A percentile compares a stretch with the other conserved stretches of the same genome.
These are phyloP conservation scores for Brachycybe producta DNA, from an alignment of 2,888 invertebrate genomes.

Conservation along the genomic window DNA sequence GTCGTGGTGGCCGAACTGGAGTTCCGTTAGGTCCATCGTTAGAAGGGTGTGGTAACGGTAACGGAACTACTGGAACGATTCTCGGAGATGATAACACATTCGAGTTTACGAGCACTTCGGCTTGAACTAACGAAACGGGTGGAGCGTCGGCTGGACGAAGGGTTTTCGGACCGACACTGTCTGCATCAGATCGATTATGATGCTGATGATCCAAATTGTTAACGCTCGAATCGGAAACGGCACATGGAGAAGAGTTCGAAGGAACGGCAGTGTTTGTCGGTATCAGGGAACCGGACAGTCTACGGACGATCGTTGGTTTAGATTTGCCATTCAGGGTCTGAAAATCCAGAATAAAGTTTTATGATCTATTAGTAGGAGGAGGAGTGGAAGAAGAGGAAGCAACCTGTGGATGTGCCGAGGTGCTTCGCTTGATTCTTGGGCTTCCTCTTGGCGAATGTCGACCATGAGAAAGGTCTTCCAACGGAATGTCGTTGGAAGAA, in stretches of 20 bases:
- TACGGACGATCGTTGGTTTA: not conserved
- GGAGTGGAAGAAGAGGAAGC: no score
- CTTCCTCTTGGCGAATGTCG: slow-evolving; percentile 25
- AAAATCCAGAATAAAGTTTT: no score
- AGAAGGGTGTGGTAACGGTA: not conserved
- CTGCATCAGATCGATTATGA: slow-evolving; percentile 2
- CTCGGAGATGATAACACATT: not conserved
- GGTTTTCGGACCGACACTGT: slow-evolving; percentile 6
- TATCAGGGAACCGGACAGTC: slow-evolving; percentile 1
- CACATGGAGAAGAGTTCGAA: no score
- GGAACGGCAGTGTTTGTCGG: not conserved
- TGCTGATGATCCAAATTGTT: not conserved
- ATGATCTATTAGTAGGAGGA: no score
- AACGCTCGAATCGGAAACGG: not conserved
- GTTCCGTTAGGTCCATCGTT: not conserved
- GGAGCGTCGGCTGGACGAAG: slow-evolving; percentile 16
- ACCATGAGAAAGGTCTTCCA: slow-evolving; percentile 30
- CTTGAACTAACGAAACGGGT: slow-evolving; percentile 10
- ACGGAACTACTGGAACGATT: slow-evolving; percentile 1
- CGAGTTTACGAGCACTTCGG: not conserved
- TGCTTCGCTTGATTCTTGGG: slow-evolving; percentile 17
- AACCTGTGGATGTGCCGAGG: slow-evolving; percentile 14
- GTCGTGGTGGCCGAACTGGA: not conserved
- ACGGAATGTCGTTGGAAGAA: slow-evolving; percentile 30
- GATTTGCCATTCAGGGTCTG: not conserved